Evolutionary conservation across 2,113 vertebrate species (phyloP).

Genomic region (Herpailurus yagouaroundi): DNA sequence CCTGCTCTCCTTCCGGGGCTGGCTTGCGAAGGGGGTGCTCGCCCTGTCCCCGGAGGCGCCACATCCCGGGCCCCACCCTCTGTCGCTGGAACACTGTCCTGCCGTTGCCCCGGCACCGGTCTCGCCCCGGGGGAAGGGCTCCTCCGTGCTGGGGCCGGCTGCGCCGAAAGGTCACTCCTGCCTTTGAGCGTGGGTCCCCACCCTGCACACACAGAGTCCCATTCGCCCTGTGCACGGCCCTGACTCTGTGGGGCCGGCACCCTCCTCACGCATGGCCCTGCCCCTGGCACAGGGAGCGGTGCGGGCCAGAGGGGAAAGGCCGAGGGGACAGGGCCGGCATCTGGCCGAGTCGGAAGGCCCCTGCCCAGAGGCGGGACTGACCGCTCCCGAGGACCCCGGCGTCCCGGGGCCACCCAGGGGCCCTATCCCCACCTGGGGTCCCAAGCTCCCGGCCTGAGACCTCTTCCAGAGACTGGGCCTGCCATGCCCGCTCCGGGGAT

Average conservation of each 20-base stretch:
- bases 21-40: too few species aligned
- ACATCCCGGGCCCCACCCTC: rapidly evolving
- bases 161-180: neutral
- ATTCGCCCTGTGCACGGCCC: neutral
- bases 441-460: neutral
- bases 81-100: neutral
- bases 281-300: neutral
- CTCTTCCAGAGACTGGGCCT: neutral
- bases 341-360: rapidly evolving
- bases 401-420: neutral
- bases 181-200: neutral
- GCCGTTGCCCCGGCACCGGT: neutral
- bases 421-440: too few species aligned
- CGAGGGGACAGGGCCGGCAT: rapidly evolving
- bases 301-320: neutral
- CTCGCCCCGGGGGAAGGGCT: neutral
- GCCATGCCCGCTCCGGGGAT: neutral
- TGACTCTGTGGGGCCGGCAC: neutral
- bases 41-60: neutral
- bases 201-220: neutral
- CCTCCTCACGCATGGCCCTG: neutral
- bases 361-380: rapidly evolving
- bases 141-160: neutral
- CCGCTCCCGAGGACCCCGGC: rapidly evolving
- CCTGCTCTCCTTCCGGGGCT: neutral